A percentile compares a stretch with the other conserved stretches of the same genome.
phyloP scores from a whole-genome alignment of 2,888 invertebrate species.

The Xylophagus ater region DNA sequence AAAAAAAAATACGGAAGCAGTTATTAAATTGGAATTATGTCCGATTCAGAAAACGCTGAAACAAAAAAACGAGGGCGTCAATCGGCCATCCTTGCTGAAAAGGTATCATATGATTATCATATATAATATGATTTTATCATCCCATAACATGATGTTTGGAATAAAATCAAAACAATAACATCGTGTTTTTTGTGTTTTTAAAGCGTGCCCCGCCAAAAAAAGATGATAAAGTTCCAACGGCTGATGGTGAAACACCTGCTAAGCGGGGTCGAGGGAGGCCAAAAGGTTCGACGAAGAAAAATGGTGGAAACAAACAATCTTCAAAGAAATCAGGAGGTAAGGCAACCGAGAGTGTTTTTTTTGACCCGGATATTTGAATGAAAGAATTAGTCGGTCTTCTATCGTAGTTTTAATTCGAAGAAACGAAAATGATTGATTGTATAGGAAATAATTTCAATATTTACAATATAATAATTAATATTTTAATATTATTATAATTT shows the following conservation, averaged over 20 bases:
- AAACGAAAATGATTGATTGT: no score
- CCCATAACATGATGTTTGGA: background rate
- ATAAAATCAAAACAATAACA: background rate
- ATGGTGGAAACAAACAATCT: constrained; percentile 25
- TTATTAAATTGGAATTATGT: constrained; percentile 14
- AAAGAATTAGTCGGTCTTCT: no score
- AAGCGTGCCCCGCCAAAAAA: constrained; percentile 40
- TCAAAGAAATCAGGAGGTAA: constrained; percentile 16
- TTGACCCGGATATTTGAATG: no score
- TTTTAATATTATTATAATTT: no score
- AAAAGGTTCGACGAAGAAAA: constrained; percentile 46
- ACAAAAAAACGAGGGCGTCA: constrained; percentile 22
- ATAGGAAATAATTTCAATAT: no score
- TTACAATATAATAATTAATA: no score
- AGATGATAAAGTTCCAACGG: constrained; percentile 45
- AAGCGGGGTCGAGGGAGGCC: constrained; percentile 47
- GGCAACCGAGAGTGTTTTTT: background rate
- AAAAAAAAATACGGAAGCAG: background rate
- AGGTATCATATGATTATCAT: constrained; percentile 6
- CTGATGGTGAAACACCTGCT: constrained; percentile 44
- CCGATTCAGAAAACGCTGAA: constrained; percentile 23
- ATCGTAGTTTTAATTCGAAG: no score
- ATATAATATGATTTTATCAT: background rate
- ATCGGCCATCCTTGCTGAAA: constrained; percentile 18
- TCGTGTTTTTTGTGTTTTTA: background rate